phyloP scores from a whole-genome alignment of 2,797 vertebrate genomes.

The Sebastes kiyomatsui region DNA sequence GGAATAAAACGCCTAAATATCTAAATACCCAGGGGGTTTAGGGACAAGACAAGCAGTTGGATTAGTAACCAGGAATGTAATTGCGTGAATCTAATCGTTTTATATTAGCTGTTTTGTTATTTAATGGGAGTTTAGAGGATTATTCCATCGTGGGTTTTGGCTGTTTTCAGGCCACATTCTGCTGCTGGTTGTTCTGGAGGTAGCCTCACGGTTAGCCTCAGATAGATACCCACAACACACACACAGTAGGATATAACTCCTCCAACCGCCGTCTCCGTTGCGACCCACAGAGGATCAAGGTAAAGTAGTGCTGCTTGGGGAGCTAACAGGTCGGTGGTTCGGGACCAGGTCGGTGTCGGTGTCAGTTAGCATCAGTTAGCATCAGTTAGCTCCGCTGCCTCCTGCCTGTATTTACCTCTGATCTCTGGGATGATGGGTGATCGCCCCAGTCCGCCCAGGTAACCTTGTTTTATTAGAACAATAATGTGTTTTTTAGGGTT shows the following conservation, averaged over 20 bases:
- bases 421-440: slow-evolving; percentile 79
- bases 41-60: slow-evolving; percentile 41
- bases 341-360: neutral
- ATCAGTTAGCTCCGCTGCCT: slow-evolving; percentile 59
- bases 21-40: slow-evolving; percentile 17
- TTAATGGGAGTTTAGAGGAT: slow-evolving; percentile 83
- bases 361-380: slow-evolving; percentile 38
- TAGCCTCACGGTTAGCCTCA: slow-evolving; percentile 57
- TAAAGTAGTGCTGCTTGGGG: slow-evolving; percentile 72
- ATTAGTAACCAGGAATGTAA: slow-evolving; percentile 76
- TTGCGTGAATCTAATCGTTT: slow-evolving; percentile 60
- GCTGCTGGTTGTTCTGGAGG: slow-evolving; percentile 71
- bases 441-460: slow-evolving; percentile 76
- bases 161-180: slow-evolving; percentile 79
- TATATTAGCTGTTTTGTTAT: slow-evolving; percentile 46
- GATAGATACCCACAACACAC: slow-evolving; percentile 59
- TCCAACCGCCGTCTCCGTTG: slow-evolving; percentile 70
- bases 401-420: slow-evolving; percentile 72
- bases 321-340: slow-evolving; percentile 44
- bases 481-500: no score
- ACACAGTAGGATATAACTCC: slow-evolving; percentile 63
- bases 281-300: slow-evolving; percentile 82
- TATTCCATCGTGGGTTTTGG: slow-evolving; percentile 82
- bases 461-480: slow-evolving; percentile 26
- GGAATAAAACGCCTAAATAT: slow-evolving; percentile 37